Percentiles rank a stretch among this genome's conserved stretches.
phyloP scores from a whole-genome alignment of 2,888 invertebrate genomes.

The Quadriops clusia region DNA sequence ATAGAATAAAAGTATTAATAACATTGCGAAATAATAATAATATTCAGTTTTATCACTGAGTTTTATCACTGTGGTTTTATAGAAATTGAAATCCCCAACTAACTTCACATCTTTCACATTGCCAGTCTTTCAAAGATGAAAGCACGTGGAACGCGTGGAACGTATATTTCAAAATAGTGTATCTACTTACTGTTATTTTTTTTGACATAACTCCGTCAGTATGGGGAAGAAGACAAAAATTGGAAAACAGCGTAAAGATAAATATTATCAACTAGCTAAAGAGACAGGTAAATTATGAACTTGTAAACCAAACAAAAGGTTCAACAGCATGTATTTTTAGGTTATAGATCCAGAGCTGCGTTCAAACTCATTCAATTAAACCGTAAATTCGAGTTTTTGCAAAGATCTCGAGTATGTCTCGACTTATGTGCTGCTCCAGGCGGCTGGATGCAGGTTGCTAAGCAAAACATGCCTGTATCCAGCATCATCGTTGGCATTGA shows the following conservation, averaged over 20 bases:
- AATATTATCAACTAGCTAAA: constrained; percentile 96
- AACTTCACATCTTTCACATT: no score
- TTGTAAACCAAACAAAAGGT: not conserved
- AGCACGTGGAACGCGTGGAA: no score
- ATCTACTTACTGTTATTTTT: no score
- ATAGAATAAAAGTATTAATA: no score
- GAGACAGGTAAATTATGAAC: constrained; percentile 83
- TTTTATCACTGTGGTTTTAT: no score
- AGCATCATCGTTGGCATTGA: constrained; percentile 93
- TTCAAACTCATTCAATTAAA: constrained; percentile 98
- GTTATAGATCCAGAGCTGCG: constrained; percentile 95
- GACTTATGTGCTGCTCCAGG: constrained; percentile 99
- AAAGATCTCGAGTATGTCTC: constrained; percentile 89
- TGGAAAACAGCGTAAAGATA: constrained; percentile 97
- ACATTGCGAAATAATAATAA: no score
- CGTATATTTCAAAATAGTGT: no score
- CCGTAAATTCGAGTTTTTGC: constrained; percentile 91
- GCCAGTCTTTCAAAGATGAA: no score
- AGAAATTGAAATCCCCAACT: no score
- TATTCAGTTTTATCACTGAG: no score
- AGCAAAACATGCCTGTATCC: constrained; percentile 94
- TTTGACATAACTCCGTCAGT: no score
- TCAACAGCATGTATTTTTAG: constrained; percentile 38
- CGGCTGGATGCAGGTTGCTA: constrained; percentile 98
- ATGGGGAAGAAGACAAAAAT: constrained; percentile 95